Percentiles rank a stretch among this genome's conserved stretches.
Conservation (phyloP, 1,140 invertebrate species). For the Drosophila bipectinata region DNA sequence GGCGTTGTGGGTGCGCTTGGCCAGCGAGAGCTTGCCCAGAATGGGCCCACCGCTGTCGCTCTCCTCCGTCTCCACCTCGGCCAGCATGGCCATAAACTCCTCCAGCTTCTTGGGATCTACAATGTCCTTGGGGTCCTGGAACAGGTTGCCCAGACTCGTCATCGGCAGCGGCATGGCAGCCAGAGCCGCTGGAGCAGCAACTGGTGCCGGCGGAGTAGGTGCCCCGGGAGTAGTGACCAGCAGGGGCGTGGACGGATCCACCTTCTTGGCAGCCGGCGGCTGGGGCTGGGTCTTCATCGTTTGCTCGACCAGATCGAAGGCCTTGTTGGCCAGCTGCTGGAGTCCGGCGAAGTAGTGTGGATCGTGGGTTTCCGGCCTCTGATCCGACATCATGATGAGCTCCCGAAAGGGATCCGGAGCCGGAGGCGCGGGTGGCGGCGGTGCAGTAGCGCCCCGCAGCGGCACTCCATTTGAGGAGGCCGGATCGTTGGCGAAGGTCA, state of each 20-base stretch:
- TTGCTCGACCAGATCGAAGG: conserved; percentile 83
- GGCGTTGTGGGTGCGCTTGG: conserved; percentile 86
- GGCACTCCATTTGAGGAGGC: conserved; percentile 57
- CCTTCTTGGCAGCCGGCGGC: conserved; percentile 22
- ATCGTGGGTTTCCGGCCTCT: conserved; percentile 78
- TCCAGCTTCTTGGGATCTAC: conserved; percentile 84
- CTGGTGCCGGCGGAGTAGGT: background rate
- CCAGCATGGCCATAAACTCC: conserved; percentile 84
- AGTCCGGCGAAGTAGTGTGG: conserved; percentile 84
- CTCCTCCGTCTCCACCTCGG: conserved; percentile 86
- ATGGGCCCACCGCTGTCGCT: conserved; percentile 86
- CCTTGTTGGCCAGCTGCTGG: conserved; percentile 84
- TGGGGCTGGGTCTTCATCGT: conserved; percentile 74
- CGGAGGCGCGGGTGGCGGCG: conserved; percentile 8
- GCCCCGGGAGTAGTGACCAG: background rate
- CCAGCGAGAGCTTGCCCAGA: conserved; percentile 86
- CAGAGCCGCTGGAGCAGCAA: conserved; percentile 5
- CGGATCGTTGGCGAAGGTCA: conserved; percentile 89
- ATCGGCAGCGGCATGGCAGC: conserved; percentile 45
- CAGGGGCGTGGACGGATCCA: conserved; percentile 4
- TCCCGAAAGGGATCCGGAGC: conserved; percentile 85
- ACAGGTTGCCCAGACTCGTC: conserved; percentile 68
- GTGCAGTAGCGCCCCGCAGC: conserved; percentile 37
- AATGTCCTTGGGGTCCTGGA: conserved; percentile 82
- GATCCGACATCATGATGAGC: conserved; percentile 85